A percentile compares a stretch with the other conserved stretches of the same genome.
Conservation (phyloP, 2,888 invertebrate genomes). For the Ormyrus labotus region DNA sequence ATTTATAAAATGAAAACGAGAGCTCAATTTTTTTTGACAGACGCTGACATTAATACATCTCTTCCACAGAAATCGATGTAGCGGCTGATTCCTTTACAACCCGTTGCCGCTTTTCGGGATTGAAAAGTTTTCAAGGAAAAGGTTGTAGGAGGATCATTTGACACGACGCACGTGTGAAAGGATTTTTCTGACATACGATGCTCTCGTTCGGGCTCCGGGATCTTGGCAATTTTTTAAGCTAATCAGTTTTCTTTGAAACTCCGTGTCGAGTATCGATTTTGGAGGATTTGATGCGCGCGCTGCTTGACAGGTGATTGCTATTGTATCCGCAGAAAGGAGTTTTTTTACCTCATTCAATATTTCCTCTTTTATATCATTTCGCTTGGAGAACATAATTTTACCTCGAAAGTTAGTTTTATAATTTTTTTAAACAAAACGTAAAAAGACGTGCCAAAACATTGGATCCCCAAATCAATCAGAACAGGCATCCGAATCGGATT, state of each 20-base stretch:
- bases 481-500: constrained; percentile 14
- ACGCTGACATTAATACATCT: background rate
- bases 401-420: no score
- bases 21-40: background rate
- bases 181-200: constrained; percentile 17
- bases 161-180: constrained; percentile 23
- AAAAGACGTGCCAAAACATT: constrained; percentile 29
- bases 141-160: constrained; percentile 32
- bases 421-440: background rate
- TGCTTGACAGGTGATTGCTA: constrained; percentile 28
- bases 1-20: background rate
- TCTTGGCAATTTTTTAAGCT: constrained; percentile 39
- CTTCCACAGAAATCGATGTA: constrained; percentile 3
- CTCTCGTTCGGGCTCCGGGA: background rate
- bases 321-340: background rate
- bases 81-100: constrained; percentile 1
- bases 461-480: constrained; percentile 10
- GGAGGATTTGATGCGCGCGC: background rate
- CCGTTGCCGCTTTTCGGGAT: constrained; percentile 24
- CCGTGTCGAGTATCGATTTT: background rate
- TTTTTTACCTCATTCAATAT: background rate
- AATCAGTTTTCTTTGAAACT: constrained; percentile 29
- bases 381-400: background rate
- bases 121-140: constrained; percentile 23
- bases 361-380: background rate